Evolutionary conservation across 2,888 invertebrate species (phyloP).

Genomic region (Mycalesis mineus): DNA sequence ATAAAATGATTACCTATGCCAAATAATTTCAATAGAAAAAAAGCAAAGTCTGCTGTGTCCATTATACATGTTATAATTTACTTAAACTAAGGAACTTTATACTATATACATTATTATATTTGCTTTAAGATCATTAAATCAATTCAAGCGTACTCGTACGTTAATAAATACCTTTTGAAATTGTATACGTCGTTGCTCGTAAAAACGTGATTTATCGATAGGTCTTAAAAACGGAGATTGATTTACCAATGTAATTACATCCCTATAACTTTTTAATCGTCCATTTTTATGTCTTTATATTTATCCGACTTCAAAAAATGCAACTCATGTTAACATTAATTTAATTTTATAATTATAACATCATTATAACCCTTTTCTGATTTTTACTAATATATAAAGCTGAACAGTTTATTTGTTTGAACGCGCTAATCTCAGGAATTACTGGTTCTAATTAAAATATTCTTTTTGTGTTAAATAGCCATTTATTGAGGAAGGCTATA

Average conservation of each 20-base stretch:
- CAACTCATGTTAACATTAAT: too few relatives aligned
- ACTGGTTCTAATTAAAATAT: too few relatives aligned
- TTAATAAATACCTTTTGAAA: not conserved
- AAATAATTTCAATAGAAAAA: too few relatives aligned
- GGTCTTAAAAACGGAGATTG: conserved; percentile 7
- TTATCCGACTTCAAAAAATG: not conserved
- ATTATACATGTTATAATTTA: too few relatives aligned
- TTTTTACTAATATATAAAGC: not conserved
- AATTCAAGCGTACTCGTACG: not conserved
- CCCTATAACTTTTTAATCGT: conserved; percentile 3
- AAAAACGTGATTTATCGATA: not conserved
- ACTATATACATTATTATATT: not conserved
- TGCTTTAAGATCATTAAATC: not conserved
- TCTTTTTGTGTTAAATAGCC: too few relatives aligned
- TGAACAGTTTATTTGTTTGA: not conserved
- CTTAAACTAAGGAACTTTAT: too few relatives aligned
- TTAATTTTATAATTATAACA: too few relatives aligned
- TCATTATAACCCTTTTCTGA: too few relatives aligned
- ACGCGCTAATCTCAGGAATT: not conserved
- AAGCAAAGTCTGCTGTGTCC: too few relatives aligned
- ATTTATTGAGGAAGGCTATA: too few relatives aligned
- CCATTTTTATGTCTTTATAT: not conserved
- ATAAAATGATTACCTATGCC: too few relatives aligned
- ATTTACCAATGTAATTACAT: conserved; percentile 9
- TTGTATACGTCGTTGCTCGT: not conserved